These are phyloP conservation scores for Felis chaus DNA, from an alignment of 2,113 vertebrate genomes.

Conservation along the genomic window DNA sequence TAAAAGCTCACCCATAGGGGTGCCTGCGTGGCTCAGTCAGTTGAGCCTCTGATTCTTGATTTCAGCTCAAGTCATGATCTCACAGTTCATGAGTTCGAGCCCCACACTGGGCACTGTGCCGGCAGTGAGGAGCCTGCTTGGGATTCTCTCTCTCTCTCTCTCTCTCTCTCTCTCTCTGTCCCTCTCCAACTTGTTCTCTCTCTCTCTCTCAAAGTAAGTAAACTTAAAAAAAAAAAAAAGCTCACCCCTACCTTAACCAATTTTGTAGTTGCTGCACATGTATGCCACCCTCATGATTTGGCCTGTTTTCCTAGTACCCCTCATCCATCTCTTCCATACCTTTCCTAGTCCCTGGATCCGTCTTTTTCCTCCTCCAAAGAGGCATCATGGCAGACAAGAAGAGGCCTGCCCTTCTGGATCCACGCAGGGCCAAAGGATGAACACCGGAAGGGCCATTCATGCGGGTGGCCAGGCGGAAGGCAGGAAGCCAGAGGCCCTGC, in stretches of 20 bases:
- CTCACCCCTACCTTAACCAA: no score
- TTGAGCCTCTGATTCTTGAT: no score
- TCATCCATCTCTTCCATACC: rapidly evolving
- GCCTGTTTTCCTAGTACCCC: background rate
- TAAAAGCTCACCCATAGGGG: background rate
- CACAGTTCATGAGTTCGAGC: no score
- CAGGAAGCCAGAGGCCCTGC: background rate
- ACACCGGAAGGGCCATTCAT: background rate
- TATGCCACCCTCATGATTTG: background rate
- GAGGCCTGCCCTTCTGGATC: background rate
- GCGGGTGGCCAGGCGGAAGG: background rate
- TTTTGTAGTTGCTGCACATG: rapidly evolving
- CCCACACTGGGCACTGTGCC: no score
- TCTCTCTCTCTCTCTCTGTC: no score
- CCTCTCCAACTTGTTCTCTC: no score
- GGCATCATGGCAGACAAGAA: background rate
- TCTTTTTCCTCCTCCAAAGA: background rate
- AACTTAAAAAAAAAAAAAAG: no score
- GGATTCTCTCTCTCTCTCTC: no score
- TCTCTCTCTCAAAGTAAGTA: no score
- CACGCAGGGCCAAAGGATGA: background rate
- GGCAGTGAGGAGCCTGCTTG: no score
- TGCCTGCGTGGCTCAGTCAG: no score
- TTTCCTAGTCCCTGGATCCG: background rate
- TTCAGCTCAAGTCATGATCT: no score